Conservation (phyloP, 2,113 vertebrate species). For the Athene cunicularia region DNA sequence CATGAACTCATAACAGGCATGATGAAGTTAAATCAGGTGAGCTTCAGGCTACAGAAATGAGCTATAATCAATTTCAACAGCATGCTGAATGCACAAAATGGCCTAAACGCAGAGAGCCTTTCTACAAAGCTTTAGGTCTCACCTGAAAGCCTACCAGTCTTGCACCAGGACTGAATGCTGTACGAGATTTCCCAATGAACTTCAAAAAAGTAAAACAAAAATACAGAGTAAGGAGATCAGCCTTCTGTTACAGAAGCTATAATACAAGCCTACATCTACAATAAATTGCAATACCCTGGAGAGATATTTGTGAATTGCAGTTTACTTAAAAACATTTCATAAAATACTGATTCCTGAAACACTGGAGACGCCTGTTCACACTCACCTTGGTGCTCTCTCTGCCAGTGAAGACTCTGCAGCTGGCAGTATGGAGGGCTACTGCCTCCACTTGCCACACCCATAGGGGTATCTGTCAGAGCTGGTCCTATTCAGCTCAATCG, state of each 20-base stretch:
- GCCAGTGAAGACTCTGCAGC: neutral
- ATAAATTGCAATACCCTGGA: neutral
- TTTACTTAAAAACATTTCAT: neutral
- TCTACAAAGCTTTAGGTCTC: neutral
- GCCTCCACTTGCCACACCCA: neutral
- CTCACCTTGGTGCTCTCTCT: neutral
- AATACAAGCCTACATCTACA: neutral
- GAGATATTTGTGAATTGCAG: neutral
- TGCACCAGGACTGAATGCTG: neutral
- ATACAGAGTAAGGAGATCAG: neutral
- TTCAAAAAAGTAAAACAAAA: neutral
- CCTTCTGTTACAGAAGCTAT: neutral
- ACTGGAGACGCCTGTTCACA: rapidly evolving
- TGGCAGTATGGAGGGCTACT: neutral
- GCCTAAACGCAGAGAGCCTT: neutral
- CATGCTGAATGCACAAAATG: too few relatives aligned
- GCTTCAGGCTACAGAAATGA: neutral
- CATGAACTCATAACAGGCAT: neutral
- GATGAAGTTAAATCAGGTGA: neutral
- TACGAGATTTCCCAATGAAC: neutral
- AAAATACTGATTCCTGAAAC: neutral
- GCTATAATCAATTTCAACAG: neutral
- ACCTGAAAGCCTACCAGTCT: neutral
- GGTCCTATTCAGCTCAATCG: rapidly evolving
- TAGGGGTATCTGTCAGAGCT: neutral